phyloP scores from a whole-genome alignment of 2,797 vertebrate species.

The Gallinago solitaria region DNA sequence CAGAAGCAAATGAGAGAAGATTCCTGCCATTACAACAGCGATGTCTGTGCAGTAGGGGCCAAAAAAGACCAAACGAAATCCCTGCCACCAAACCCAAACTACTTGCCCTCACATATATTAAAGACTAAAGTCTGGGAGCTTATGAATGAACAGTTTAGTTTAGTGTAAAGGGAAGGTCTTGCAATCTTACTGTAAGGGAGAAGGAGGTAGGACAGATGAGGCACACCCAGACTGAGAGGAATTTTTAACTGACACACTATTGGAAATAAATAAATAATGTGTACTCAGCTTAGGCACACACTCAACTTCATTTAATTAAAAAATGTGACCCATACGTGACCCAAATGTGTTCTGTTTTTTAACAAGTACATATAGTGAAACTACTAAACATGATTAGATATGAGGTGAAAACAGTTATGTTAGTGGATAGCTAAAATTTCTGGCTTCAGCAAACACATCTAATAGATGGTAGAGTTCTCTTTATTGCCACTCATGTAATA shows the following conservation, averaged over 20 bases:
- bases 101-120: background rate
- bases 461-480: background rate
- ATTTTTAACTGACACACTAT: background rate
- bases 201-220: background rate
- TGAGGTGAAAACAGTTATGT: background rate
- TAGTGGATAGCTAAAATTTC: background rate
- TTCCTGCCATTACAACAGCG: background rate
- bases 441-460: background rate
- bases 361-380: background rate
- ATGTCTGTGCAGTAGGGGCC: background rate
- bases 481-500: background rate
- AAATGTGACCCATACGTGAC: background rate
- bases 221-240: background rate
- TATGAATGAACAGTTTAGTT: background rate
- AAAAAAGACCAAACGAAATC: background rate
- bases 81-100: background rate
- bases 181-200: background rate
- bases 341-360: background rate
- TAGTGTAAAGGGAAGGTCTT: background rate
- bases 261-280: background rate
- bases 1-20: background rate
- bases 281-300: background rate
- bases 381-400: background rate
- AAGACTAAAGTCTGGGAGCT: background rate
- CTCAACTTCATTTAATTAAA: background rate